Evolutionary conservation across 1,140 invertebrate species (phyloP), one percentile per base, ranked within the genome.

Genomic region (Dryas iulia): DNA sequence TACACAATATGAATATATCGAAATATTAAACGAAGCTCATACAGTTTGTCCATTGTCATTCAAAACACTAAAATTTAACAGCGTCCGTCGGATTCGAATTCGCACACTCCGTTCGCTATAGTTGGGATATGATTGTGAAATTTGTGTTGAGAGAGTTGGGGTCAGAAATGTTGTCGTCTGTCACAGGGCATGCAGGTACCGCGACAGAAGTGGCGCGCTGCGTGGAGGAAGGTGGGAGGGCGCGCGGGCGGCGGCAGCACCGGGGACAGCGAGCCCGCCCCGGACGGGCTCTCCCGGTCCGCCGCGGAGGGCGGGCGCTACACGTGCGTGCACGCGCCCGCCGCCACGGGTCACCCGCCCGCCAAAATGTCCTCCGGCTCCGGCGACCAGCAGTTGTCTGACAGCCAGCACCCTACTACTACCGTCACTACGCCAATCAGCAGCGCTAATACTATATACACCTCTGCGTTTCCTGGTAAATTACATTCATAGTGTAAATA

Each of bases 301-400:
- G 76, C 78, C 81, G 81, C 85, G 83, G 87, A 84, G 60, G 86
- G 86, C 86, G 86, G 86, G 84, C 84, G 87, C 90, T 92, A 92
- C 84, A 92, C 90, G 82, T 92, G 90, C 78, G 89, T 92, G 87
- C 91, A 89, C 54, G 90, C 90, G 82, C 90, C 91, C 88, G 92
- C 92, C 87, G 89, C 84, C 76, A 89, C 89, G 83, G 93, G 94
- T 95, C 94, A 95, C 84, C 94, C 94, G 76, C 94, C 92, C 56
- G 94, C 94, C 66, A 94, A 85, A 54, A 93, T 86, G 62, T 94
- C 94, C 76, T 95, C 95, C 14, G 95, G 95, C 77, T 95, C 94
- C 57, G 95, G 94, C 53, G 95, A 95, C 95, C 94, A 95, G 83
- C 95, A 95, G 89, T 95, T 95, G 93, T 95, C 95, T 1, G 94